phyloP scores from a whole-genome alignment of 2,888 invertebrate species.

The Microctonus brassicae region DNA sequence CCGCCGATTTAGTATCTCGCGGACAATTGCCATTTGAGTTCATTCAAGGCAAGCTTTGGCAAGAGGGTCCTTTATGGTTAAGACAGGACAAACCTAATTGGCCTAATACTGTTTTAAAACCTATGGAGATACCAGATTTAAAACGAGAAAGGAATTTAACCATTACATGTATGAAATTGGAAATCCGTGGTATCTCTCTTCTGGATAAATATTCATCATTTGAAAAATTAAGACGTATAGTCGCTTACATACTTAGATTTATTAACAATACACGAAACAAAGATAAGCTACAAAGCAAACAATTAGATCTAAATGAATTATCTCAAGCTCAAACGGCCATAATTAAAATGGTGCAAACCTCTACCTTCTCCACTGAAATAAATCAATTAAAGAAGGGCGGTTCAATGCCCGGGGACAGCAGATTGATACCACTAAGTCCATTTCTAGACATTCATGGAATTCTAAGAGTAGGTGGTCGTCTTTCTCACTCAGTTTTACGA shows the following conservation, averaged over 20 bases:
- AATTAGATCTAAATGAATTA: not conserved
- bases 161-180: conserved; percentile 26
- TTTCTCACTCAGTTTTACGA: conserved; percentile 43
- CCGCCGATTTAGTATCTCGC: too few species aligned
- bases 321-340: not conserved
- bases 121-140: conserved; percentile 41
- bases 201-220: not conserved
- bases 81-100: too few species aligned
- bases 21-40: too few species aligned
- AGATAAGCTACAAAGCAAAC: not conserved
- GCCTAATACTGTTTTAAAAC: too few species aligned
- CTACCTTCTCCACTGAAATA: too few species aligned
- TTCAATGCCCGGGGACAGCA: too few species aligned
- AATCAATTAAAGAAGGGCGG: too few species aligned
- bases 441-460: conserved; percentile 43
- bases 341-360: too few species aligned
- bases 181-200: not conserved
- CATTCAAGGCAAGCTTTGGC: too few species aligned
- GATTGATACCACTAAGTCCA: conserved; percentile 40
- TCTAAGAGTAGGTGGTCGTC: conserved; percentile 52
- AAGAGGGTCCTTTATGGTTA: too few species aligned
- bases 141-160: conserved; percentile 42
- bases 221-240: not conserved
- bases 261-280: not conserved
- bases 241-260: not conserved